Conservation (phyloP, 35 echinoderm and acorn worm species). For the Amphiura filiformis region DNA sequence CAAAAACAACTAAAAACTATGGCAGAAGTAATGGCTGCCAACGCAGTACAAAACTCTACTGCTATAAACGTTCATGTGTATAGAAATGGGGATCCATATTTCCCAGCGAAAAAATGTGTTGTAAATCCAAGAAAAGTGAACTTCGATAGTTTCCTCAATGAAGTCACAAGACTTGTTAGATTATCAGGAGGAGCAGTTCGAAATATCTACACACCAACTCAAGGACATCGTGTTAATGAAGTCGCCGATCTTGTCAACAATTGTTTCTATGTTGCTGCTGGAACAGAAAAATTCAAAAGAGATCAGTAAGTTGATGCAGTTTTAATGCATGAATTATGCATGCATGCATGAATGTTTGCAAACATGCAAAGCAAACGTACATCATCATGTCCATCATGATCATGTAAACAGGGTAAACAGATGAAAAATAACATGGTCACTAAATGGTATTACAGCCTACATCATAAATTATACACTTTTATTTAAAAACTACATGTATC, state of each 20-base stretch:
- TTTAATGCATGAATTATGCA: no score
- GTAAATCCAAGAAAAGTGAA: conserved; percentile 62
- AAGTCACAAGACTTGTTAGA: conserved; percentile 56
- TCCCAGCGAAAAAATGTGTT: conserved; percentile 60
- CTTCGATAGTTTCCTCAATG: conserved; percentile 69
- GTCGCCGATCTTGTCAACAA: conserved; percentile 57
- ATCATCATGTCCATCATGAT: no score
- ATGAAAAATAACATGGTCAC: no score
- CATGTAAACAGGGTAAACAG: no score
- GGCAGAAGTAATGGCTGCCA: background rate
- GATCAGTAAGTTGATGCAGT: conserved; percentile 70
- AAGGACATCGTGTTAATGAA: conserved; percentile 58
- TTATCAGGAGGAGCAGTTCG: conserved; percentile 56
- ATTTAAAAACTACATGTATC: no score
- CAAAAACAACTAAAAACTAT: background rate
- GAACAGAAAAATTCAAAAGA: conserved; percentile 72
- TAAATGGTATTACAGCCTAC: no score
- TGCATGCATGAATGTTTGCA: no score
- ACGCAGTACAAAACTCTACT: conserved; percentile 17
- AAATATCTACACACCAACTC: conserved; percentile 62
- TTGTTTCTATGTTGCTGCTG: conserved; percentile 74
- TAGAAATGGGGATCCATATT: conserved; percentile 79
- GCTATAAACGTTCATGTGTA: conserved; percentile 75
- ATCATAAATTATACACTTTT: no score
- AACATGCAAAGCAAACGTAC: no score